A percentile compares a stretch with the other conserved stretches of the same genome.
These are phyloP conservation scores for Colius striatus DNA, from an alignment of 2,113 vertebrate species.

Conservation along the genomic window DNA sequence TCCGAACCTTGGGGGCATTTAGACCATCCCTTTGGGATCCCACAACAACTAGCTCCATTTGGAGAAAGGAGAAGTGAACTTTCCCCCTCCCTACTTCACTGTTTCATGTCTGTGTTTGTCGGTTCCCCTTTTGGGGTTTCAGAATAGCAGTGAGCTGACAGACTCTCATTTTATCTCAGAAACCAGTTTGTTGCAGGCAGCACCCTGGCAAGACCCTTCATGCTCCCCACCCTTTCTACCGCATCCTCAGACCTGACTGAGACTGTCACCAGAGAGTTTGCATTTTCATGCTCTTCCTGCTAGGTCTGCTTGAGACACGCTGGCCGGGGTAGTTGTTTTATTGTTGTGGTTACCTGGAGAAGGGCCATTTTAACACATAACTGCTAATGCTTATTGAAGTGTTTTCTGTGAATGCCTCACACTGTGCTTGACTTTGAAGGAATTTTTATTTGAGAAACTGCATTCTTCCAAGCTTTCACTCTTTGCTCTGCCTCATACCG, in stretches of 20 bases:
- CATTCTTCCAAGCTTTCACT: not conserved
- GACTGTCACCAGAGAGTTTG: not conserved
- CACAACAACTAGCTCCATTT: not conserved
- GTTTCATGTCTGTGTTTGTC: not conserved
- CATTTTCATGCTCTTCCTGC: not conserved
- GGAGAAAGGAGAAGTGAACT: not conserved
- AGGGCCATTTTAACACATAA: not conserved
- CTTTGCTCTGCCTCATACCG: not conserved
- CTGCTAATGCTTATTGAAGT: not conserved
- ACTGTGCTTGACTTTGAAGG: not conserved
- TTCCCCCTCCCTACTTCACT: not conserved
- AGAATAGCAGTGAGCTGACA: not conserved
- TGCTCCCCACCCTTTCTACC: not conserved
- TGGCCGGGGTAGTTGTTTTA: not conserved
- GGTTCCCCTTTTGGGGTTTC: not conserved
- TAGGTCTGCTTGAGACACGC: not conserved
- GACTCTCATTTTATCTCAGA: not conserved
- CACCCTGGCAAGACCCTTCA: not conserved
- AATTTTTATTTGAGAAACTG: not conserved
- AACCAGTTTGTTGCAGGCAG: not conserved
- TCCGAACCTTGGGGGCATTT: accelerated
- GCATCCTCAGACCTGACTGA: accelerated
- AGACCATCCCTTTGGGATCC: not conserved
- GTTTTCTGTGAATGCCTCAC: not conserved
- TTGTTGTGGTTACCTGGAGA: not conserved